These are phyloP conservation scores for Cephus runcator DNA, from an alignment of 2,888 invertebrate species.

Conservation along the genomic window DNA sequence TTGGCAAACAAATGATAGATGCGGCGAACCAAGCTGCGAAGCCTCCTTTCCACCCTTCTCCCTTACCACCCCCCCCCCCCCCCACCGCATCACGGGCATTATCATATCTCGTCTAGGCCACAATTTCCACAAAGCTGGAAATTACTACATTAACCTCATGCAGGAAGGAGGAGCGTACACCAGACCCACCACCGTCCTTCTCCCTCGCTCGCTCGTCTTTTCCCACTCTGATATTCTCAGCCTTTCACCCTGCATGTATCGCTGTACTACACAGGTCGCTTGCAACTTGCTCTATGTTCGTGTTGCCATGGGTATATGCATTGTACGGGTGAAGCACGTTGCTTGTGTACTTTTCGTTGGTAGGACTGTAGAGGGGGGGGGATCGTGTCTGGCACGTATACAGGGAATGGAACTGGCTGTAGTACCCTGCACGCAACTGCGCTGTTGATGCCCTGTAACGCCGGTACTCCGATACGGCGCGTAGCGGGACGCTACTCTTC, in stretches of 20 bases:
- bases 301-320: not conserved
- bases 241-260: not conserved
- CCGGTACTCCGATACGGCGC: constrained; percentile 8
- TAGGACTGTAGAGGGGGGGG: not conserved
- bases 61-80: too few relatives aligned
- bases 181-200: not conserved
- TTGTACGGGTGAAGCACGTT: not conserved
- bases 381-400: not conserved
- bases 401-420: not conserved
- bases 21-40: not conserved
- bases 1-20: constrained; percentile 18
- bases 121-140: constrained; percentile 44
- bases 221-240: not conserved
- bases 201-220: not conserved
- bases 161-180: not conserved
- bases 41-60: too few relatives aligned
- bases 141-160: constrained; percentile 42
- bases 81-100: constrained; percentile 22
- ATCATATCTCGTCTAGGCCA: constrained; percentile 45
- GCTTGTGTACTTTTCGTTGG: not conserved
- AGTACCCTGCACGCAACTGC: not conserved
- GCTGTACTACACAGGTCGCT: constrained; percentile 9
- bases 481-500: constrained; percentile 33
- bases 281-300: constrained; percentile 19
- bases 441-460: not conserved